Evolutionary conservation across 2,888 invertebrate genomes (phyloP).

Genomic region (Phortica magna): DNA sequence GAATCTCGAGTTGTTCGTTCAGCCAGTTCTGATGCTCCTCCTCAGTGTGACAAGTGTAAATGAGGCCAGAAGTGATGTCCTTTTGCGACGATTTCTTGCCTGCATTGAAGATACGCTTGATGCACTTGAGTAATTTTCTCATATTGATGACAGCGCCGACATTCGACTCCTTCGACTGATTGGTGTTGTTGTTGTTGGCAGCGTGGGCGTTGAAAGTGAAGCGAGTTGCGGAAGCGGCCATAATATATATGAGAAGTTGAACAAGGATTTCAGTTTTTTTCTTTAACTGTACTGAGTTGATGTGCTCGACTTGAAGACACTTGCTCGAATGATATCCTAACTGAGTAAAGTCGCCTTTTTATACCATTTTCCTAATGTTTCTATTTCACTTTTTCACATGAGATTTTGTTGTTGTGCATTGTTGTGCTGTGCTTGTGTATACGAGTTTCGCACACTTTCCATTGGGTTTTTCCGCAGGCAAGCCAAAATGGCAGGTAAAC

Average conservation of each 20-base stretch:
- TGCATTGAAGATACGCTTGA: constrained; percentile 54
- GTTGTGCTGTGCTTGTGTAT: not conserved
- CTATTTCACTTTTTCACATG: not conserved
- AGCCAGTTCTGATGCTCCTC: constrained; percentile 65
- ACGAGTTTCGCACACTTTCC: not conserved
- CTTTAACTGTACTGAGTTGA: constrained; percentile 4
- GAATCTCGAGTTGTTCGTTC: constrained; percentile 58
- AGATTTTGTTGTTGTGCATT: not conserved
- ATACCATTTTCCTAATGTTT: constrained; percentile 36
- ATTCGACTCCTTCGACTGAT: constrained; percentile 44
- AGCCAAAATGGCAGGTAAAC: constrained; percentile 2
- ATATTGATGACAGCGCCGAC: constrained; percentile 56
- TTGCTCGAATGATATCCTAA: constrained; percentile 53
- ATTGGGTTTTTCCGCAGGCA: constrained; percentile 4
- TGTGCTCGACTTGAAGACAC: constrained; percentile 45
- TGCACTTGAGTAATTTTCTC: constrained; percentile 55
- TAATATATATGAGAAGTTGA: constrained; percentile 44
- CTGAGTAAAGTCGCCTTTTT: constrained; percentile 32
- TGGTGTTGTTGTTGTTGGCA: constrained; percentile 38
- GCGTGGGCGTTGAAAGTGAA: constrained; percentile 32
- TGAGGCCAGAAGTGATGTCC: not conserved
- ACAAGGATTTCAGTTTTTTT: not conserved
- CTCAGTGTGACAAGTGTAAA: constrained; percentile 47
- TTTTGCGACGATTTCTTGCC: constrained; percentile 37
- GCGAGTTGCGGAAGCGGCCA: constrained; percentile 35